Conservation (phyloP, 2,113 vertebrate genomes). For the Pristiophorus japonicus region DNA sequence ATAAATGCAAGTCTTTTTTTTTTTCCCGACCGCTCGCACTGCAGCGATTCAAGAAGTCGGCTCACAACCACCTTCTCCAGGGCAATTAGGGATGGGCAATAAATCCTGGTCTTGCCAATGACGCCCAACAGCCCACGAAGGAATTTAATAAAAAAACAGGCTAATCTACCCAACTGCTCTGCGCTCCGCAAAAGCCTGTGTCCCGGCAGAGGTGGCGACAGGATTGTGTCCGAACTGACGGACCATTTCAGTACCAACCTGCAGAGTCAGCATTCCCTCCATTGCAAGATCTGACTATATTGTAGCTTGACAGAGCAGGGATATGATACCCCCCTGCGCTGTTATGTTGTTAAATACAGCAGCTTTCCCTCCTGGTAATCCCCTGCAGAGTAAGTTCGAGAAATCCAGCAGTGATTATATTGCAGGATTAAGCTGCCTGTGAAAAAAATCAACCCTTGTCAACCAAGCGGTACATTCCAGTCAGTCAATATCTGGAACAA, state of each 20-base stretch:
- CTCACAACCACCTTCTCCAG: no score
- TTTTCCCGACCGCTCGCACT: no score
- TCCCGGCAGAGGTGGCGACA: not conserved
- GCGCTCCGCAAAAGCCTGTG: not conserved
- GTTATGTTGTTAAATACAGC: not conserved
- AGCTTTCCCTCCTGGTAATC: not conserved
- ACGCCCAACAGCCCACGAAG: no score
- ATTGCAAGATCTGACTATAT: not conserved
- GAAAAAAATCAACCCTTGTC: conserved; percentile 4
- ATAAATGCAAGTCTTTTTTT: no score
- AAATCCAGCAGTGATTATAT: not conserved
- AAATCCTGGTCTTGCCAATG: no score
- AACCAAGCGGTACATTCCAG: not conserved
- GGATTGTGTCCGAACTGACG: not conserved
- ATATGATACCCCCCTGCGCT: no score
- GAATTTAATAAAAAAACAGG: no score
- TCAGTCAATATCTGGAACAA: not conserved
- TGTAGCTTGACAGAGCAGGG: not conserved
- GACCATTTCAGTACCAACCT: not conserved
- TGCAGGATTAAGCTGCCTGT: not conserved
- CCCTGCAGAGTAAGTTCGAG: not conserved
- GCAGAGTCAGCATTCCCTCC: not conserved
- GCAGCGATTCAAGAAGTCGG: no score
- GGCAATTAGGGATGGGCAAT: no score
- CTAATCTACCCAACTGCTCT: not conserved